A percentile compares a stretch with the other conserved stretches of the same genome.
These are phyloP conservation scores for Drosophila watanabei DNA, from an alignment of 1,140 invertebrate species.

Conservation along the genomic window DNA sequence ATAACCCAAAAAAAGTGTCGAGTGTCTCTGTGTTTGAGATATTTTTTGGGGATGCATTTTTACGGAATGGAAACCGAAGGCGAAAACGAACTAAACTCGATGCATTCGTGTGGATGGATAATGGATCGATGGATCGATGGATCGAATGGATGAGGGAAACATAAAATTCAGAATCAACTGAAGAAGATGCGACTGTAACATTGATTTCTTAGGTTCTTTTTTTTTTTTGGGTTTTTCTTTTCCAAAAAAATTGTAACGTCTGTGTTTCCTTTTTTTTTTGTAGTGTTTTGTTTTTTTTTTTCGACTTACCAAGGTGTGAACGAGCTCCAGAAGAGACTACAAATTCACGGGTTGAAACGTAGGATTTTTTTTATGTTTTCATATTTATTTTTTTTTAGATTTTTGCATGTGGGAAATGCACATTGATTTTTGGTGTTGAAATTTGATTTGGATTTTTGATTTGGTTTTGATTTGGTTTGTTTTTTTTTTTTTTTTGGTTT, in stretches of 20 bases:
- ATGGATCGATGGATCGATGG: constrained; percentile 30
- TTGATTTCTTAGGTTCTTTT: constrained; percentile 41
- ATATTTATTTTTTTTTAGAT: constrained; percentile 52
- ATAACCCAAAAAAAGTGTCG: constrained; percentile 3
- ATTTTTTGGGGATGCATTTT: constrained; percentile 16
- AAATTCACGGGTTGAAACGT: constrained; percentile 83
- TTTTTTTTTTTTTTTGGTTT: constrained; percentile 69
- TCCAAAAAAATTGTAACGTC: constrained; percentile 47
- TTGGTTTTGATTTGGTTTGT: constrained; percentile 20
- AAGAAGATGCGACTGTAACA: constrained; percentile 58
- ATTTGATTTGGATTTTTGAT: constrained; percentile 58
- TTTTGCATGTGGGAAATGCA: constrained; percentile 67
- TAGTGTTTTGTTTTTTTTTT: constrained; percentile 59
- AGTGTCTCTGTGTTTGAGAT: constrained; percentile 1
- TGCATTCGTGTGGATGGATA: constrained; percentile 38
- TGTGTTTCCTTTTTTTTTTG: constrained; percentile 59
- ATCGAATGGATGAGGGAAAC: constrained; percentile 41
- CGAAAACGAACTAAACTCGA: constrained; percentile 37
- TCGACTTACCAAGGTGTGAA: constrained; percentile 97
- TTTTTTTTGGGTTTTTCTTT: constrained; percentile 30
- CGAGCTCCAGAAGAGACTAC: constrained; percentile 98
- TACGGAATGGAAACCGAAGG: constrained; percentile 26
- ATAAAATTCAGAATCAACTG: constrained; percentile 47
- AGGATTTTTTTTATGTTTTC: constrained; percentile 60
- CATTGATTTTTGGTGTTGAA: constrained; percentile 68